Percentiles rank a stretch among this genome's conserved stretches.
phyloP scores from a whole-genome alignment of 2,113 vertebrate species.

The Gulo gulo region DNA sequence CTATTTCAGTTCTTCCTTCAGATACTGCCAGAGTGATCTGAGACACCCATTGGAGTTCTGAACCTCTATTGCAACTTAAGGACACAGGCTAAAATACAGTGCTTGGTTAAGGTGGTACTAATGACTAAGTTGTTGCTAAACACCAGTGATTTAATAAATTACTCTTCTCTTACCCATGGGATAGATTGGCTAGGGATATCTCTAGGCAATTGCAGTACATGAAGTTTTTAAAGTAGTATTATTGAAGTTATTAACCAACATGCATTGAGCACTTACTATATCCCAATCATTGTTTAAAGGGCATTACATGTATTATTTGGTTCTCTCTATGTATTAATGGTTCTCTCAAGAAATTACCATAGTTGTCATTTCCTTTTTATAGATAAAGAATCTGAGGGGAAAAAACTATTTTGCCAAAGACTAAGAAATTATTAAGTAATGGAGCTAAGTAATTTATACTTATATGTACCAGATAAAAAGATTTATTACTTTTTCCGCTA shows the following conservation, averaged over 20 bases:
- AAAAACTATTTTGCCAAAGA: conserved; percentile 12
- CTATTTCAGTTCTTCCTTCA: neutral
- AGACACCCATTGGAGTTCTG: neutral
- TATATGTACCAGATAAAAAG: neutral
- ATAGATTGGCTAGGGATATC: neutral
- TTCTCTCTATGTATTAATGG: neutral
- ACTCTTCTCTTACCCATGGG: neutral
- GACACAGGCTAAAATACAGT: neutral
- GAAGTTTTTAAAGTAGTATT: neutral
- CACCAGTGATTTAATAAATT: neutral
- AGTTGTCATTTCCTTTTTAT: neutral
- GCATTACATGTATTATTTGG: neutral
- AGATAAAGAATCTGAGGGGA: neutral
- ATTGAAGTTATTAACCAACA: neutral
- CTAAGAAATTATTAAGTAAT: neutral
- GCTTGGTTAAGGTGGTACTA: neutral
- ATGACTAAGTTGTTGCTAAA: neutral
- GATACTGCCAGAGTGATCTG: neutral
- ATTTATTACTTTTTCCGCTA: neutral
- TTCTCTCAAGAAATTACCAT: neutral
- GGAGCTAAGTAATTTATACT: neutral
- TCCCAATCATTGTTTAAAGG: neutral
- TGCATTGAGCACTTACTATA: neutral
- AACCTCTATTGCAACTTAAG: neutral
- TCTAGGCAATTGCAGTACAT: neutral